Conservation (phyloP, 2,113 vertebrate genomes). For the Sinocyclocheilus rhinocerous region DNA sequence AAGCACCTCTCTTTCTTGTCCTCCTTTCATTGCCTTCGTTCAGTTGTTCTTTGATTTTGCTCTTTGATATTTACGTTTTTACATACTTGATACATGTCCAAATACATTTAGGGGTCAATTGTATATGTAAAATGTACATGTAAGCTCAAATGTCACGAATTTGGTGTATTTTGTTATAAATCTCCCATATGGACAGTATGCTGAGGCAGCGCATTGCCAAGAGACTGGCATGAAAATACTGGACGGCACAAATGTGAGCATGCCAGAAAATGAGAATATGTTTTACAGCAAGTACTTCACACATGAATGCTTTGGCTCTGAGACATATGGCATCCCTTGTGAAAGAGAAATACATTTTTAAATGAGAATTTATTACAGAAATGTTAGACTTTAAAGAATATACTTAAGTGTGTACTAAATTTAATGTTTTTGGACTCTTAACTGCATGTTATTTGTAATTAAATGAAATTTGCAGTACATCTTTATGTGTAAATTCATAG, state of each 20-base stretch:
- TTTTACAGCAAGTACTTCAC: slow-evolving; percentile 31
- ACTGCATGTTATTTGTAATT: neutral
- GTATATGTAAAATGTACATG: neutral
- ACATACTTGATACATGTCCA: neutral
- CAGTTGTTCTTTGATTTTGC: neutral
- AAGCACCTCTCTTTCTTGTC: neutral
- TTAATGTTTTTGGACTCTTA: neutral
- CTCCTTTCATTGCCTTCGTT: slow-evolving; percentile 2
- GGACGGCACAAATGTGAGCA: slow-evolving; percentile 11
- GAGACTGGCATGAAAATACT: neutral
- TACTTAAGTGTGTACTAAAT: neutral
- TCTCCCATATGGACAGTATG: slow-evolving; percentile 12
- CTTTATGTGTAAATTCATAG: too few species aligned
- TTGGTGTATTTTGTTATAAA: neutral
- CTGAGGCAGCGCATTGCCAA: neutral
- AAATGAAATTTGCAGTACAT: too few species aligned
- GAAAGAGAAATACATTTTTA: neutral
- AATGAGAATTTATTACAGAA: too few species aligned
- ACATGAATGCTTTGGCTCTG: slow-evolving; percentile 40
- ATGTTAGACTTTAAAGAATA: too few species aligned
- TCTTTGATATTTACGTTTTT: neutral
- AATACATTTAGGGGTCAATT: neutral
- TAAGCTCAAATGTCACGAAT: neutral
- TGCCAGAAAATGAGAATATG: slow-evolving; percentile 22
- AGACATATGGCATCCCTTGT: neutral